Evolutionary conservation across 2,888 invertebrate genomes (phyloP).

Genomic region (Nipponacmea schrenckii): DNA sequence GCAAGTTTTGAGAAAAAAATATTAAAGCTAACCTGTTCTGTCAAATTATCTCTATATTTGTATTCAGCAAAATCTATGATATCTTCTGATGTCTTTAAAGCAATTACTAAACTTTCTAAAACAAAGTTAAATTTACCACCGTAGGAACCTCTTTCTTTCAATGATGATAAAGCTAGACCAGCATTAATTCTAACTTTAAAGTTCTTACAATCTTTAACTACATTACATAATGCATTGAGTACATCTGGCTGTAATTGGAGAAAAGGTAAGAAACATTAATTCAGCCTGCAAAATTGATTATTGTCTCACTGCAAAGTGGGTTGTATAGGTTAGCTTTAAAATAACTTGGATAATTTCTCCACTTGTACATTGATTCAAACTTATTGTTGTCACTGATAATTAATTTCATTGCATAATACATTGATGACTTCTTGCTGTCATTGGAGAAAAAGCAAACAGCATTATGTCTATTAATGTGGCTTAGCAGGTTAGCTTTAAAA

Average conservation of each 20-base stretch:
- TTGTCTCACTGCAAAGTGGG: slow-evolving; percentile 19
- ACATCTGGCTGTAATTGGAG: slow-evolving; percentile 72
- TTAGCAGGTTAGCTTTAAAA: no score
- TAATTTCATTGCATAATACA: no score
- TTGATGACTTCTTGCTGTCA: no score
- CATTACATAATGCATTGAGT: slow-evolving; percentile 74
- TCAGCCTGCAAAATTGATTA: not conserved
- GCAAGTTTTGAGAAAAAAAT: no score
- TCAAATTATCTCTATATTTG: slow-evolving; percentile 85
- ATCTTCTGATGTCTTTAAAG: slow-evolving; percentile 81
- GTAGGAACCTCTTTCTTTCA: slow-evolving; percentile 76
- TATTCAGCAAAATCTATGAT: slow-evolving; percentile 86
- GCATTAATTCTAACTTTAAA: slow-evolving; percentile 92
- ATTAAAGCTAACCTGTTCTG: slow-evolving; percentile 75
- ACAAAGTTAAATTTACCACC: slow-evolving; percentile 73
- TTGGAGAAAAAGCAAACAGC: no score
- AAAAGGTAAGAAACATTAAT: not conserved
- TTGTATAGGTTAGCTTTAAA: not conserved
- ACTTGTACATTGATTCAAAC: no score
- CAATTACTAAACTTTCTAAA: slow-evolving; percentile 80
- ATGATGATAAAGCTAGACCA: slow-evolving; percentile 76
- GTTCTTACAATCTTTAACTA: slow-evolving; percentile 81
- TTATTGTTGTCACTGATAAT: no score
- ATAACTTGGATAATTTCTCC: no score
- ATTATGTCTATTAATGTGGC: no score